Conservation (phyloP, 2,888 invertebrate genomes). For the Lottia scabra region DNA sequence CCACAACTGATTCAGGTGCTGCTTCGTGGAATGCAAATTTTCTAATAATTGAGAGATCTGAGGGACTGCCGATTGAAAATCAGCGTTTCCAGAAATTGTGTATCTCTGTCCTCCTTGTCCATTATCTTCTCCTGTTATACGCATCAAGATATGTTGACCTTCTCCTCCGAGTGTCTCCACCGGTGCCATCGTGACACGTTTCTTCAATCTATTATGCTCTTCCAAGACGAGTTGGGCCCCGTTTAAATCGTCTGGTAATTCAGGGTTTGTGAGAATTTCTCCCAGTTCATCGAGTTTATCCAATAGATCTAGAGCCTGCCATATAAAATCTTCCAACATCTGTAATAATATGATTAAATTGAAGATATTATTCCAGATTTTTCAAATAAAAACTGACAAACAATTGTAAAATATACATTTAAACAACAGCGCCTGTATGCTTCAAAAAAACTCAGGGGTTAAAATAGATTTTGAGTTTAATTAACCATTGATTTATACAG, state of each 20-base stretch:
- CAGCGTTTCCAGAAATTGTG: constrained; percentile 75
- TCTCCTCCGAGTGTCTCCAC: constrained; percentile 93
- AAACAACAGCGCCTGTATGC: too few relatives aligned
- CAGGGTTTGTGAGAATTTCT: constrained; percentile 91
- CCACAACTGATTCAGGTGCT: constrained; percentile 93
- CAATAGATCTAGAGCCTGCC: constrained; percentile 94
- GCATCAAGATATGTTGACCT: constrained; percentile 78
- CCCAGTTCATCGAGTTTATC: constrained; percentile 93
- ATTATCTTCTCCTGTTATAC: constrained; percentile 65
- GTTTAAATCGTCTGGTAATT: constrained; percentile 94
- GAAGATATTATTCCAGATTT: background rate
- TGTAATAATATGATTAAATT: constrained; percentile 51
- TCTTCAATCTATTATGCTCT: constrained; percentile 88
- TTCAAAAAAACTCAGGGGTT: too few relatives aligned
- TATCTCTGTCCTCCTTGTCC: constrained; percentile 54
- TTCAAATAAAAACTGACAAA: background rate
- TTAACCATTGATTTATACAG: too few relatives aligned
- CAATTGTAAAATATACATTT: background rate
- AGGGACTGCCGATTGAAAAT: constrained; percentile 72
- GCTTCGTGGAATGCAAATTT: constrained; percentile 89
- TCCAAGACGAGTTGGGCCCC: constrained; percentile 93
- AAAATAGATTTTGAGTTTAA: too few relatives aligned
- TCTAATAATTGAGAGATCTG: constrained; percentile 69
- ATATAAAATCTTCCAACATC: constrained; percentile 94
- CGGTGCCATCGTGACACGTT: constrained; percentile 91